Percentiles rank a stretch among this genome's conserved stretches.
Conservation (phyloP, 2,888 invertebrate species). For the Rapana venosa region DNA sequence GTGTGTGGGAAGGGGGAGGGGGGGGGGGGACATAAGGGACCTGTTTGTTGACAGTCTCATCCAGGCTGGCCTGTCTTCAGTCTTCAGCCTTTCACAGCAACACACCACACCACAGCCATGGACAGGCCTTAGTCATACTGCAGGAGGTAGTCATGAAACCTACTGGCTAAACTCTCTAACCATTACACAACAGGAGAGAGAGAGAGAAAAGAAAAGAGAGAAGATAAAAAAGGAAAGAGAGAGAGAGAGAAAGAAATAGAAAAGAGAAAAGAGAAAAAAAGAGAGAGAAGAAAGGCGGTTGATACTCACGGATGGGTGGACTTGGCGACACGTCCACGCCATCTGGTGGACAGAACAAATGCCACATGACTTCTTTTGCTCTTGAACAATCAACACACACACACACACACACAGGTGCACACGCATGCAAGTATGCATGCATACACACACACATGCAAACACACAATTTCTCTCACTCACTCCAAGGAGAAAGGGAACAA, state of each 20-base stretch:
- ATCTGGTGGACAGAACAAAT: constrained; percentile 61
- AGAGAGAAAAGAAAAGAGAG: not conserved
- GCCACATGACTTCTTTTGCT: not conserved
- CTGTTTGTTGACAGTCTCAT: no score
- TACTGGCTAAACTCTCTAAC: no score
- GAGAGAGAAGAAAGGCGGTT: not conserved
- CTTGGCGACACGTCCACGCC: constrained; percentile 75
- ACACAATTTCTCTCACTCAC: not conserved
- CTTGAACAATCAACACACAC: not conserved
- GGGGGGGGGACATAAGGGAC: no score
- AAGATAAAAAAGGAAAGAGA: not conserved
- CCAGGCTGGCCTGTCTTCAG: no score
- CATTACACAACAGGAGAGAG: no score
- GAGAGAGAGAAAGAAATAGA: no score
- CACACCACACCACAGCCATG: no score
- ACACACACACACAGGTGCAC: not conserved
- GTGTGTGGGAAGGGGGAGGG: no score
- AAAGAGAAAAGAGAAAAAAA: no score
- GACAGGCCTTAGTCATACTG: no score
- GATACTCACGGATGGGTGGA: constrained; percentile 69
- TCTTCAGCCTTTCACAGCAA: no score
- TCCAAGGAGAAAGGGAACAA: not conserved
- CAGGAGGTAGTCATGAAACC: no score
- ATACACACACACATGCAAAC: constrained; percentile 14
- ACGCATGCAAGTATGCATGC: not conserved